A percentile compares a stretch with the other conserved stretches of the same genome.
Conservation (phyloP, 1,140 invertebrate species). For the Hypsibius dujardini region DNA sequence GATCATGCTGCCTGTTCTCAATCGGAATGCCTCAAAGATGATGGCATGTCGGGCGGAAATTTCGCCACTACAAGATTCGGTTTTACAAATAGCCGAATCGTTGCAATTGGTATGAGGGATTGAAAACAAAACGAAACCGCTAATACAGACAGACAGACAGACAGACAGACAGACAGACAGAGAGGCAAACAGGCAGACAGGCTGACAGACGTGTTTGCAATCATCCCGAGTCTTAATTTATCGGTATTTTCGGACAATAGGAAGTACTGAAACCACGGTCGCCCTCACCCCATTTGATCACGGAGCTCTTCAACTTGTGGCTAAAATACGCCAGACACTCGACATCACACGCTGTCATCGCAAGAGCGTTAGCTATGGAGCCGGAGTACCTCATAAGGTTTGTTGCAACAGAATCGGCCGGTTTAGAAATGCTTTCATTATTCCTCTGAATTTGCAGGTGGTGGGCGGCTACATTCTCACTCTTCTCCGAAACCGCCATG, state of each 20-base stretch:
- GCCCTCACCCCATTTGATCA: not conserved
- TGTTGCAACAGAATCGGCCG: too few species aligned
- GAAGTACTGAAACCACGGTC: not conserved
- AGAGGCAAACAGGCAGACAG: too few species aligned
- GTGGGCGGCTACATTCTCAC: constrained; percentile 15
- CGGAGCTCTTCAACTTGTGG: constrained; percentile 7
- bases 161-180: too few species aligned
- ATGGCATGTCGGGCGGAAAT: constrained; percentile 28
- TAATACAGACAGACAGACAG: too few species aligned
- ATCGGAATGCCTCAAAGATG: not conserved
- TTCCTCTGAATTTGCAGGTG: not conserved
- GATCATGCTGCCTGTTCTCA: constrained; percentile 3
- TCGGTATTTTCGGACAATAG: not conserved
- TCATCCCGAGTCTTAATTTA: too few species aligned
- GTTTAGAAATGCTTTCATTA: too few species aligned
- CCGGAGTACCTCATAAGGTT: not conserved
- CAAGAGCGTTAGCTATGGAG: not conserved
- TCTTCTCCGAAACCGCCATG: constrained; percentile 16
- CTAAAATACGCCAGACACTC: constrained; percentile 4
- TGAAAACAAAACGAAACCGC: too few species aligned
- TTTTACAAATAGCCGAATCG: constrained; percentile 57
- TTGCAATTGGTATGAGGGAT: constrained; percentile 45
- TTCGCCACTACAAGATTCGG: constrained; percentile 62
- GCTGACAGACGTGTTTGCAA: too few species aligned
- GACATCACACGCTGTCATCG: not conserved